A percentile compares a stretch with the other conserved stretches of the same genome.
These are phyloP conservation scores for Synergus gifuensis DNA, from an alignment of 2,888 invertebrate species.

Conservation along the genomic window DNA sequence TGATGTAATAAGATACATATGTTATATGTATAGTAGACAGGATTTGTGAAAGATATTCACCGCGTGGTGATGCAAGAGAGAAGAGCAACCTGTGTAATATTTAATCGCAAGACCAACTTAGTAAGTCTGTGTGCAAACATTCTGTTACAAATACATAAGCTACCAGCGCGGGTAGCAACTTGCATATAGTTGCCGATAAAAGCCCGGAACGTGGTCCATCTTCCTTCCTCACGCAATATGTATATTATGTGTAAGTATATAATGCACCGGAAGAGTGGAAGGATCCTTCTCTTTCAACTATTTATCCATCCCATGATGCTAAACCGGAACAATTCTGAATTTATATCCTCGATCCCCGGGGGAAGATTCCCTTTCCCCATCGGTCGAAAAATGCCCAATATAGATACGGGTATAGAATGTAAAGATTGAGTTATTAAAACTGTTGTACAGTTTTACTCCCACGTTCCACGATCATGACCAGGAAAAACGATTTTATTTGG, in stretches of 20 bases:
- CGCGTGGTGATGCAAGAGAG: neutral
- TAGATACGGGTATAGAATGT: conserved; percentile 13
- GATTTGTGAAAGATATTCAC: conserved; percentile 26
- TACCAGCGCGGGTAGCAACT: conserved; percentile 6
- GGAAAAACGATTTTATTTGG: conserved; percentile 8
- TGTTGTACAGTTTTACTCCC: neutral
- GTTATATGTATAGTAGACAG: neutral
- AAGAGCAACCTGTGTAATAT: conserved; percentile 24
- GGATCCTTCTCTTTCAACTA: conserved; percentile 59
- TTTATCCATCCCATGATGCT: conserved; percentile 64
- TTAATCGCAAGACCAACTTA: conserved; percentile 14
- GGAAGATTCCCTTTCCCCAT: conserved; percentile 22
- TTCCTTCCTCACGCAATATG: conserved; percentile 42
- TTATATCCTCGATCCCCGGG: conserved; percentile 46
- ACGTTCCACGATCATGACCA: neutral
- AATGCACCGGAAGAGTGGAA: conserved; percentile 45
- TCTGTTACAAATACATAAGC: conserved; percentile 41
- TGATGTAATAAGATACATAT: neutral
- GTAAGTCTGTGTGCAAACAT: conserved; percentile 15
- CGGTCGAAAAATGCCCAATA: neutral
- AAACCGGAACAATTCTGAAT: conserved; percentile 55
- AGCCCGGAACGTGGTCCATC: conserved; percentile 38
- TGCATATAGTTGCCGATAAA: conserved; percentile 33
- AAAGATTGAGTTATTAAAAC: neutral
- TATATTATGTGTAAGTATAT: conserved; percentile 29